phyloP scores from a whole-genome alignment of 2,888 invertebrate genomes.

The Steinernema scapterisci region DNA sequence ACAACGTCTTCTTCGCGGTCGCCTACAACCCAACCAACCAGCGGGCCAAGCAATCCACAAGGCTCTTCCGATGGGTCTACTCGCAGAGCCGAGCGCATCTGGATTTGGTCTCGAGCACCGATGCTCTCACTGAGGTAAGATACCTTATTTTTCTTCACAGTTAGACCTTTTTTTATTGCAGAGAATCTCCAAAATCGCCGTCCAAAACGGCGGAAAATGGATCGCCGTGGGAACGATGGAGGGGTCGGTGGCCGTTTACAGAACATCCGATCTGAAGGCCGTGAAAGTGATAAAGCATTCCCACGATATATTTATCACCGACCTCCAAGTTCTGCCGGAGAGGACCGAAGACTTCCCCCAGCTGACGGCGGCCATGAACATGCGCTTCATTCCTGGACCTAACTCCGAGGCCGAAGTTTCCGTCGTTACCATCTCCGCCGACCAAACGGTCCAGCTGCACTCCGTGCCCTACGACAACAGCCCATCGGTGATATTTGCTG shows the following conservation, averaged over 20 bases:
- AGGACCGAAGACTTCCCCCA: background rate
- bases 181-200: constrained; percentile 58
- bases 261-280: background rate
- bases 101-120: background rate
- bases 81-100: background rate
- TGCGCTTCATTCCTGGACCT: constrained; percentile 50
- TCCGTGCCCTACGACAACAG: constrained; percentile 39
- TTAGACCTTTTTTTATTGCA: constrained; percentile 39
- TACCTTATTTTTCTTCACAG: background rate
- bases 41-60: background rate
- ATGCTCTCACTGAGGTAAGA: background rate
- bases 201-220: constrained; percentile 84
- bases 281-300: background rate
- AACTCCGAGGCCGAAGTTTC: constrained; percentile 48
- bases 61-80: background rate
- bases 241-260: constrained; percentile 69
- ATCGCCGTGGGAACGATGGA: constrained; percentile 75
- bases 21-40: constrained; percentile 1
- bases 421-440: constrained; percentile 63
- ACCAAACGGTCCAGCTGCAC: constrained; percentile 60
- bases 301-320: background rate
- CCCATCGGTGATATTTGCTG: constrained; percentile 29
- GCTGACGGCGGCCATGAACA: background rate
- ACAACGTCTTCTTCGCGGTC: constrained; percentile 17
- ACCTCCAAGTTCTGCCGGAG: background rate